Percentiles rank a stretch among this genome's conserved stretches.
phyloP scores from a whole-genome alignment of 2,797 vertebrate species.

The Yasuhikotakia modesta region DNA sequence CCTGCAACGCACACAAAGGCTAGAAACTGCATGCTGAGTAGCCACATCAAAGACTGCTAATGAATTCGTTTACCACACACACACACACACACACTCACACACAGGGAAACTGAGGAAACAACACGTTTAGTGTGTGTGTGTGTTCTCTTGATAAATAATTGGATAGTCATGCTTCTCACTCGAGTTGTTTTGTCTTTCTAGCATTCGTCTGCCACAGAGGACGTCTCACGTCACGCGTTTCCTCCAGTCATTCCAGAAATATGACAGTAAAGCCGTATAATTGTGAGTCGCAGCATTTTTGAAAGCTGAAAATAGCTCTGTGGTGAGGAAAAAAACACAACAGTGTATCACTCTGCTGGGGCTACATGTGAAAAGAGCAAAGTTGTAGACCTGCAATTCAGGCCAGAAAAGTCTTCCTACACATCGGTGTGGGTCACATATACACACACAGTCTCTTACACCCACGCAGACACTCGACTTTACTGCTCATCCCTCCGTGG shows the following conservation, averaged over 20 bases:
- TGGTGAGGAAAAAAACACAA: conserved; percentile 7
- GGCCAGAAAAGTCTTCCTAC: neutral
- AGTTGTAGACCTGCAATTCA: neutral
- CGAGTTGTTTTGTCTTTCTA: conserved; percentile 54
- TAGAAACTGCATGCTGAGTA: conserved; percentile 52
- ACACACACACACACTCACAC: too few relatives aligned
- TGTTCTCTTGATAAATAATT: conserved; percentile 58
- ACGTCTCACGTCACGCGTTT: conserved; percentile 31
- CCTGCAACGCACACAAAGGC: conserved; percentile 31
- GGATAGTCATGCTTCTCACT: conserved; percentile 57
- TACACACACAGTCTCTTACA: too few relatives aligned
- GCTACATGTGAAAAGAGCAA: conserved; percentile 5
- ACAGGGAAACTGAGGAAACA: conserved; percentile 58
- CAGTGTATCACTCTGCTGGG: conserved; percentile 24
- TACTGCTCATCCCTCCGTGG: conserved; percentile 49
- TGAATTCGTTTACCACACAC: conserved; percentile 68
- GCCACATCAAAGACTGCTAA: conserved; percentile 67
- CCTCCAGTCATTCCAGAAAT: conserved; percentile 40
- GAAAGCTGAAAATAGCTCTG: neutral
- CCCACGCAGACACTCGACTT: too few relatives aligned
- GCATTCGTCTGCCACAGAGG: conserved; percentile 34
- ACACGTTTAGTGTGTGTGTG: conserved; percentile 46
- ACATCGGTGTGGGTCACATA: neutral
- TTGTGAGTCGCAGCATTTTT: neutral
- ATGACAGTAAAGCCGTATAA: neutral